phyloP scores from a whole-genome alignment of 1,140 invertebrate species.

The Drosophila sechellia region DNA sequence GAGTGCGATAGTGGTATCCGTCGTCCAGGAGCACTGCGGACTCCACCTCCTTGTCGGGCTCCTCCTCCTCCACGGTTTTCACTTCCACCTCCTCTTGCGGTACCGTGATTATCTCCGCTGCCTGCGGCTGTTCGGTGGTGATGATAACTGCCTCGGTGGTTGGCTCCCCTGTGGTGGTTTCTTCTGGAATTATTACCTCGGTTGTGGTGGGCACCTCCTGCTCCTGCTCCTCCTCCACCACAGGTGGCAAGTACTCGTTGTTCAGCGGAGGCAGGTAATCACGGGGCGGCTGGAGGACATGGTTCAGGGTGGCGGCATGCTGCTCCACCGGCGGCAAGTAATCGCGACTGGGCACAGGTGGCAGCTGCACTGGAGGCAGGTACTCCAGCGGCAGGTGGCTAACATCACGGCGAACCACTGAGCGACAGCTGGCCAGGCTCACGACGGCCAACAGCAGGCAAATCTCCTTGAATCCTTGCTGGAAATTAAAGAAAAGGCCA shows the following conservation, averaged over 20 bases:
- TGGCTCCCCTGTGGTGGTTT: conserved; percentile 40
- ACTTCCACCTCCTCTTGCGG: conserved; percentile 26
- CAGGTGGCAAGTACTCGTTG: conserved; percentile 55
- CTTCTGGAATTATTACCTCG: conserved; percentile 17
- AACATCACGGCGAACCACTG: conserved; percentile 53
- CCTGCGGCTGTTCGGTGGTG: conserved; percentile 20
- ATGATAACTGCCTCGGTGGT: conserved; percentile 41
- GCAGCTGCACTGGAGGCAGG: conserved; percentile 64
- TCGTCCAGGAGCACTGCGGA: conserved; percentile 52
- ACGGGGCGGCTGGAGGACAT: conserved; percentile 59
- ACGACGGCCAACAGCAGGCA: conserved; percentile 22
- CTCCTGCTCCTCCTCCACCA: conserved; percentile 8
- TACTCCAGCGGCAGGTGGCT: conserved; percentile 70
- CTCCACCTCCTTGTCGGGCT: conserved; percentile 48
- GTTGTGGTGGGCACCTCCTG: conserved; percentile 33
- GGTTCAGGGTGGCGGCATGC: conserved; percentile 58
- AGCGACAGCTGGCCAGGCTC: conserved; percentile 23
- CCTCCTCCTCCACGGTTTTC: conserved; percentile 44
- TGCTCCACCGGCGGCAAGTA: conserved; percentile 70
- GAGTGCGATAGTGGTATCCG: conserved; percentile 65
- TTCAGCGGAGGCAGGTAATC: conserved; percentile 66
- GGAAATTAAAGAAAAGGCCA: not conserved
- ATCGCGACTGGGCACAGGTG: conserved; percentile 67
- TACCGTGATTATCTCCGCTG: conserved; percentile 33
- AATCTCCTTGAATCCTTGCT: conserved; percentile 35